These are phyloP conservation scores for Morinoia aosen DNA, from an alignment of 2,888 invertebrate genomes.

Conservation along the genomic window DNA sequence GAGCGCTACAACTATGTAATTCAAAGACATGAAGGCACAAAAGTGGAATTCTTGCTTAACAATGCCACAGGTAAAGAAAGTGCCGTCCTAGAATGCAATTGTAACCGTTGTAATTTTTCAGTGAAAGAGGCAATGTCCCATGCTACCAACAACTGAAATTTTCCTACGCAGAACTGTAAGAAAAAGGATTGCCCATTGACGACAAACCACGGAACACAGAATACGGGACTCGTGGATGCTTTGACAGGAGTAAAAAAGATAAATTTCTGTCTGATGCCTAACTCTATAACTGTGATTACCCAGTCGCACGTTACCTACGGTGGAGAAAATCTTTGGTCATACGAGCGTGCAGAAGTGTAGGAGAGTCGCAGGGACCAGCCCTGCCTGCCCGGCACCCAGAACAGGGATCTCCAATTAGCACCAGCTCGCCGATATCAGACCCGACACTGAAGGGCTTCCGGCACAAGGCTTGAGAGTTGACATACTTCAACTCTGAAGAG, in stretches of 20 bases:
- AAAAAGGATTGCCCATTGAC: not conserved
- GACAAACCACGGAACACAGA: not conserved
- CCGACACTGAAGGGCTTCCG: not conserved
- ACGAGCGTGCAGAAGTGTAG: not conserved
- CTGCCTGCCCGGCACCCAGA: not conserved
- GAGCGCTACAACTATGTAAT: too few species aligned
- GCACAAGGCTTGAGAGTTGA: not conserved
- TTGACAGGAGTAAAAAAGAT: not conserved
- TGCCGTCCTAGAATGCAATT: too few species aligned
- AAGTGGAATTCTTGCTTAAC: too few species aligned
- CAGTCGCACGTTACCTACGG: not conserved
- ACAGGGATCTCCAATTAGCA: slow-evolving; percentile 35
- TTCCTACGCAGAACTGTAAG: too few species aligned
- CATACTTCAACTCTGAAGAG: slow-evolving; percentile 6
- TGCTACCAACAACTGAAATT: too few species aligned
- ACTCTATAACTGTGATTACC: not conserved
- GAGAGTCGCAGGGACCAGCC: not conserved
- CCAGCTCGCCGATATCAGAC: not conserved
- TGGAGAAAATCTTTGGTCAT: not conserved
- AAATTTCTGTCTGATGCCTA: not conserved
- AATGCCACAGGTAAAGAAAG: too few species aligned
- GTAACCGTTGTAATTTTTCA: too few species aligned
- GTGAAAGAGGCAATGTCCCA: too few species aligned
- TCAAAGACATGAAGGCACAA: too few species aligned
- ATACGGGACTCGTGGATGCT: not conserved